These are phyloP conservation scores for Eidolon helvum DNA, from an alignment of 2,113 vertebrate genomes.

Conservation along the genomic window DNA sequence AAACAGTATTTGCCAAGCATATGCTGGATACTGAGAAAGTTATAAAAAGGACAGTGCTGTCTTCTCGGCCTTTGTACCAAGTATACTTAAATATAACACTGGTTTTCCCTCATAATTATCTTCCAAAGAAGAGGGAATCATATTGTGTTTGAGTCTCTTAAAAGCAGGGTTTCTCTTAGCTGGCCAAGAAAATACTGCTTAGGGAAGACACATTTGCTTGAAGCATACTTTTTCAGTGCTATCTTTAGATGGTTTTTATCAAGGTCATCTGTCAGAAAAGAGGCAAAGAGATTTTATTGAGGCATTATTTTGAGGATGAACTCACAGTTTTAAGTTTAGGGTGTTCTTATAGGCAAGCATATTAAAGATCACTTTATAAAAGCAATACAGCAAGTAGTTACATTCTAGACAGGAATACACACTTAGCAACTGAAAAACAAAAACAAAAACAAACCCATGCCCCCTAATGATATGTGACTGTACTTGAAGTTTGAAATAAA, in stretches of 20 bases:
- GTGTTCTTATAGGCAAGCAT: neutral
- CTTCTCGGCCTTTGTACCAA: neutral
- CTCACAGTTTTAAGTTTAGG: neutral
- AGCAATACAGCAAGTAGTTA: neutral
- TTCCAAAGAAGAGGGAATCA: neutral
- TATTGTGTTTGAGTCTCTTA: neutral
- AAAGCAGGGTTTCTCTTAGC: neutral
- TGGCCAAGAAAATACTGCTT: neutral
- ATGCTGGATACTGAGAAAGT: neutral
- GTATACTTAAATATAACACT: neutral
- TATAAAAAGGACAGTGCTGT: neutral
- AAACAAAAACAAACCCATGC: neutral
- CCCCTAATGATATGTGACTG: neutral
- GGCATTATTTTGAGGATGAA: neutral
- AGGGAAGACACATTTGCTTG: neutral
- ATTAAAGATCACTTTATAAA: neutral
- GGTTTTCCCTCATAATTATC: neutral
- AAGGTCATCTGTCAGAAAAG: neutral
- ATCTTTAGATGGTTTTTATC: neutral
- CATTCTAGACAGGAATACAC: neutral
- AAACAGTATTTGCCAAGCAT: accelerated
- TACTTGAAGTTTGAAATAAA: neutral
- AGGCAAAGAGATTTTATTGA: neutral
- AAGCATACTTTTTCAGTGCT: neutral
- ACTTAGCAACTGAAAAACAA: neutral